A percentile compares a stretch with the other conserved stretches of the same genome.
These are phyloP conservation scores for Odocoileus hemionus DNA, from an alignment of 2,113 vertebrate species.

Conservation along the genomic window DNA sequence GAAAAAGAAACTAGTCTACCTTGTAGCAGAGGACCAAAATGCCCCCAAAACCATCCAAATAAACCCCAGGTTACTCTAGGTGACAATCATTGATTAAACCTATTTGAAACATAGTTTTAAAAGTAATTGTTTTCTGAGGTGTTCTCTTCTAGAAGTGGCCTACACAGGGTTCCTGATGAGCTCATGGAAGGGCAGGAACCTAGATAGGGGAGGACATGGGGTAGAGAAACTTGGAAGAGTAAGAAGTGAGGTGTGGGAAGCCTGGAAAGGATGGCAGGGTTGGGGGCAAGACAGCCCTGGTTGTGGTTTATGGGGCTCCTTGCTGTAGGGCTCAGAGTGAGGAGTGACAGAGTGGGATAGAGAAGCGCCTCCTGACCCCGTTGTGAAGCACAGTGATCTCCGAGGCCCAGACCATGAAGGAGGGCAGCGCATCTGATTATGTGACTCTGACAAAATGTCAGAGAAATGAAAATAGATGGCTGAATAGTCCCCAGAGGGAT, in stretches of 20 bases:
- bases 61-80: background rate
- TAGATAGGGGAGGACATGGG: background rate
- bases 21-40: background rate
- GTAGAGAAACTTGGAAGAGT: background rate
- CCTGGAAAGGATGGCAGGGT: background rate
- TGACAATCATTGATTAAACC: background rate
- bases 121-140: background rate
- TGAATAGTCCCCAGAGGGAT: constrained; percentile 70
- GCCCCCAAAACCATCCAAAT: background rate
- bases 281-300: background rate
- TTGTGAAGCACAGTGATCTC: constrained; percentile 31
- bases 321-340: background rate
- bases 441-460: constrained; percentile 73
- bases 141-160: background rate
- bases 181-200: background rate
- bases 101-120: background rate
- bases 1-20: background rate
- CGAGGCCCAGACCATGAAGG: constrained; percentile 60
- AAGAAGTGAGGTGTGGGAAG: background rate
- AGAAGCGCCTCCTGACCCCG: background rate
- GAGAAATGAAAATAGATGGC: constrained; percentile 80
- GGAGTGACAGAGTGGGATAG: background rate
- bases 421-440: constrained; percentile 64
- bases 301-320: background rate
- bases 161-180: background rate